These are phyloP conservation scores for Hoplostethus atlanticus DNA, from an alignment of 2,797 vertebrate species.

Conservation along the genomic window DNA sequence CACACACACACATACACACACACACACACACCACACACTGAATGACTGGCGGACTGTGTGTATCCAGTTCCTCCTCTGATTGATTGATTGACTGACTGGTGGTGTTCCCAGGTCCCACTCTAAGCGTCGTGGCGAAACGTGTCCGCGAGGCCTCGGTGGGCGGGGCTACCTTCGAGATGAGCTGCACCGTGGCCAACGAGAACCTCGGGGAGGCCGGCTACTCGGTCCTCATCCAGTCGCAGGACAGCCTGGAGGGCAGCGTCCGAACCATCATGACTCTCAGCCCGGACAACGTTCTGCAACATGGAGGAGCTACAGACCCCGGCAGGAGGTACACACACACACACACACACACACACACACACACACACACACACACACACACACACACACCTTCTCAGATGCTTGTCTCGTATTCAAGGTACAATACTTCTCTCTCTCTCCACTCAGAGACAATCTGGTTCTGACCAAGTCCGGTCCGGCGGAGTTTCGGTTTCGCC, in stretches of 20 bases:
- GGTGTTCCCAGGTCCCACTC: slow-evolving; percentile 82
- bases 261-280: slow-evolving; percentile 89
- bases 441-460: slow-evolving; percentile 81
- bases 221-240: slow-evolving; percentile 89
- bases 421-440: background rate
- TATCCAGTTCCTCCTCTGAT: no score
- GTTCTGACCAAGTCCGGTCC: slow-evolving; percentile 90
- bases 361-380: background rate
- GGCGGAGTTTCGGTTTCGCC: slow-evolving; percentile 90
- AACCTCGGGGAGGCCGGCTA: slow-evolving; percentile 89
- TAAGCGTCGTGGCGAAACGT: slow-evolving; percentile 87
- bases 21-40: slow-evolving; percentile 4
- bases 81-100: background rate
- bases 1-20: background rate
- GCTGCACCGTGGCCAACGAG: slow-evolving; percentile 85
- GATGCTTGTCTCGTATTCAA: background rate
- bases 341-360: background rate
- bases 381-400: background rate
- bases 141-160: slow-evolving; percentile 87
- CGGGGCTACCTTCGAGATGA: slow-evolving; percentile 96
- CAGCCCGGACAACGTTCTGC: slow-evolving; percentile 89
- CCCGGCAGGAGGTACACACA: slow-evolving; percentile 79
- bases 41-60: background rate
- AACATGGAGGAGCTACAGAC: slow-evolving; percentile 87
- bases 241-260: slow-evolving; percentile 77